Evolutionary conservation across 1,140 invertebrate species (phyloP), one percentile per base, ranked within the genome.

Genomic region (Adelges cooleyi): DNA sequence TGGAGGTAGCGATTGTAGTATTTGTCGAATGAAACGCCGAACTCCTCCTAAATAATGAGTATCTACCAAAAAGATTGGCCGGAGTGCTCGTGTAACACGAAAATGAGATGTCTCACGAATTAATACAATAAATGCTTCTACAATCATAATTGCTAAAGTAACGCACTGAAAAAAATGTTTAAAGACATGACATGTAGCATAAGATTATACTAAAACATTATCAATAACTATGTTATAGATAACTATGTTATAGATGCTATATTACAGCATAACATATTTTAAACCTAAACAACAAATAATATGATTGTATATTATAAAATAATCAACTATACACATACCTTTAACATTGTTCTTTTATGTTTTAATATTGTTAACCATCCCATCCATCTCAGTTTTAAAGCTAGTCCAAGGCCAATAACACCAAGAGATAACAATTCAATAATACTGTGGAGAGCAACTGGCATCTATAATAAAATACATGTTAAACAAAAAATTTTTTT

Each of bases 61-160:
- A 74, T 94, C 90, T 18, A 94, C 84, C 33, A 95, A 74, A 77
- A 94, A 94, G 68, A 95, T 86, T 20, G 92, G 91, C n/a, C 92
- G 78, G 9, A 95, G 74, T 3, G 90, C 88, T 69, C 92, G 77
- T 1, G 90, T 92, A 18, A 92, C 87, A 8, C 92, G 79, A 72
- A 93, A 89, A 76, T 95, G 91, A 4, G 85, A 89, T 0, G 85
- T 85, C 74, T 92, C 89, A 48, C 90, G 78, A 62, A 86, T 81
- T 18, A 94, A 74, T 20, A 94, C 87, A 18, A 86, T 83, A 36
- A 92, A 78, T 1, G 89, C 86, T 75, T 95, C 91, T 27, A 88
- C 71, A 62, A 91, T 80, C 90, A 95, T 93, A 66, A 93, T 86
- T 13, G 84, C 72, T 44, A 93, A 77, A 9, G 89, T 86, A 25